phyloP scores from a whole-genome alignment of 2,888 invertebrate genomes.

The Polia nebulosa region DNA sequence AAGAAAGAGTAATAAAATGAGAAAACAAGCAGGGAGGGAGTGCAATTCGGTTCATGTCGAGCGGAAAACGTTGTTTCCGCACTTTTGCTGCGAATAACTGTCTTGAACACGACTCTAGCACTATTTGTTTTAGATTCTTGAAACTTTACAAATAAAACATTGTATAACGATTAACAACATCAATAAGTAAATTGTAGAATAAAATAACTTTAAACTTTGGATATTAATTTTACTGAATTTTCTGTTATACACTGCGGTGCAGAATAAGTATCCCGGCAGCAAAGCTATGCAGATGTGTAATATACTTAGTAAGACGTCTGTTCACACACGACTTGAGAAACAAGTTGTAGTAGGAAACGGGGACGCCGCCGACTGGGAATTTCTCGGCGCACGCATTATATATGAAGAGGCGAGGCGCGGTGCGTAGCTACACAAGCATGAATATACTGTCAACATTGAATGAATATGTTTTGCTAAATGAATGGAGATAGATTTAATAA shows the following conservation, averaged over 20 bases:
- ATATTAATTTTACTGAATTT: conserved; percentile 13
- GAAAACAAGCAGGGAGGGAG: conserved; percentile 70
- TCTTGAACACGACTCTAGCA: conserved; percentile 70
- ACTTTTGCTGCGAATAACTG: conserved; percentile 75
- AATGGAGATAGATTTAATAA: conserved; percentile 8
- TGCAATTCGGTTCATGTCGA: conserved; percentile 75
- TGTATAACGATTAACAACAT: conserved; percentile 37
- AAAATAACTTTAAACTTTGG: conserved; percentile 24
- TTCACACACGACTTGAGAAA: conserved; percentile 60
- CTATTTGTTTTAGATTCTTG: conserved; percentile 69
- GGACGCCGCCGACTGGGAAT: conserved; percentile 60
- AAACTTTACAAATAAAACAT: conserved; percentile 56
- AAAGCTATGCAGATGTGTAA: conserved; percentile 48
- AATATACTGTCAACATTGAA: conserved; percentile 51
- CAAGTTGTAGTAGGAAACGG: conserved; percentile 55
- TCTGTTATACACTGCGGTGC: conserved; percentile 4
- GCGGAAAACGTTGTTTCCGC: conserved; percentile 74
- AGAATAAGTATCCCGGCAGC: conserved; percentile 22
- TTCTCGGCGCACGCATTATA: conserved; percentile 61
- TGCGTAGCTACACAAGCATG: conserved; percentile 48
- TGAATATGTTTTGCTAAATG: conserved; percentile 25
- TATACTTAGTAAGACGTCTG: conserved; percentile 47
- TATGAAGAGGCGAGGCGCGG: conserved; percentile 55
- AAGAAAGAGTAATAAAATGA: conserved; percentile 72
- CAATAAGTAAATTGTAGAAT: conserved; percentile 37